Evolutionary conservation across 2,888 invertebrate genomes (phyloP), one percentile per base, ranked within the genome.

Genomic region (Resseliella maxima): DNA sequence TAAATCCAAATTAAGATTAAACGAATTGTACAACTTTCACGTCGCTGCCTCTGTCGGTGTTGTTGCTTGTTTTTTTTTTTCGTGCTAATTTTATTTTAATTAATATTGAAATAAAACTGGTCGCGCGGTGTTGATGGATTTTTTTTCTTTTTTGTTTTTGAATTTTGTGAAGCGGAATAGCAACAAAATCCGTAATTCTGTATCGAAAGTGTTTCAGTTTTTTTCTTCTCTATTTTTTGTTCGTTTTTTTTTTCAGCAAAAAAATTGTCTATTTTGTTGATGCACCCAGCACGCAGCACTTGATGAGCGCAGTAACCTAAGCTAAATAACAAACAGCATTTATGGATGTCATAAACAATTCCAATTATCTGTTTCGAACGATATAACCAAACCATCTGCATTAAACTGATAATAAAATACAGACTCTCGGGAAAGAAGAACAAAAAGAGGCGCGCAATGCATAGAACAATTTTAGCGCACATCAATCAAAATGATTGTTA

Each of bases 1-100:
- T 72, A 72, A 72, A 72, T 72, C 72, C 72, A 72, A 72, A 72
- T 72, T 72, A 72, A 72, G 72, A 72, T 72, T n/a, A n/a, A 31
- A 18, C 72, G 31, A 72, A 31, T 72, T 72, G 72, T 72, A 72
- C 72, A 72, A 72, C 72, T 72, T 72, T 72, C 72, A 31, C 31
- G 72, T 72, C 15, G 8, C 31, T 31, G 1, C 12, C 72, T 31
- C n/a, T 8, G 2, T 24, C 1, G 5, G 18, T 59, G 2, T n/a
- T 59, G 18, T 50, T 3, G n/a, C 59, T 59, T 24, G 24, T 10
- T n/a, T 59, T 59, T 59, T n/a, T n/a, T 59, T n/a, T 59, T 59
- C 24, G 41, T 12, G 5, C 31, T 31, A 15, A 31, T 72, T 31
- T 72, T 15, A 15, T 15, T 72, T 72, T 31, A 72, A 72, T 72